Percentiles rank a stretch among this genome's conserved stretches.
These are phyloP conservation scores for Yponomeuta malinellus DNA, from an alignment of 2,888 invertebrate species.

Conservation along the genomic window DNA sequence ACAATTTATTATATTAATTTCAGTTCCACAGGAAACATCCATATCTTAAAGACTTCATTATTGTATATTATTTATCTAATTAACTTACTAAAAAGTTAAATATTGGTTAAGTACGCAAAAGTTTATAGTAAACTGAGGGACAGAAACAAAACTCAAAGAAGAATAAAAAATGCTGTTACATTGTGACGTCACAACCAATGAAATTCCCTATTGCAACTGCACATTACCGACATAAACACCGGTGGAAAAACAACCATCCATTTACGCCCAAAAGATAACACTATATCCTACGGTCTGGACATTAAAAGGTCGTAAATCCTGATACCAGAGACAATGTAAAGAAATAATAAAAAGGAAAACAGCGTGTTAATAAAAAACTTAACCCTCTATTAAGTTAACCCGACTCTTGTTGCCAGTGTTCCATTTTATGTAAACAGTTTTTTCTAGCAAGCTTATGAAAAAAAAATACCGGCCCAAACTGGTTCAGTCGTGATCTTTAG, in stretches of 20 bases:
- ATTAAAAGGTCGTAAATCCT: slow-evolving; percentile 21
- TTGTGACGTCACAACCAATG: no score
- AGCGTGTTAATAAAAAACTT: slow-evolving; percentile 29
- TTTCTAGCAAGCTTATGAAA: background rate
- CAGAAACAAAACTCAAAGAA: no score
- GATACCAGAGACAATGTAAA: slow-evolving; percentile 24
- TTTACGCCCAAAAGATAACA: background rate
- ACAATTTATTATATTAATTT: no score
- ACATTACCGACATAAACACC: background rate
- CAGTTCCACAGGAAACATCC: no score
- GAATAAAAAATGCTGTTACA: no score
- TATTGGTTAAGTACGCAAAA: no score
- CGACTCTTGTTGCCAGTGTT: slow-evolving; percentile 26
- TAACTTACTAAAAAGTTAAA: no score
- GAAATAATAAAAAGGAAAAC: background rate
- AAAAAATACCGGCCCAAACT: background rate
- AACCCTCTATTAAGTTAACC: slow-evolving; percentile 36
- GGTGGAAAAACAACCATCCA: background rate
- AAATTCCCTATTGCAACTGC: no score
- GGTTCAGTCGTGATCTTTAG: background rate
- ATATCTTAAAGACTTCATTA: no score
- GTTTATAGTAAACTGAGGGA: no score
- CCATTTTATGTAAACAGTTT: slow-evolving; percentile 9
- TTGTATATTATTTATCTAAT: no score
- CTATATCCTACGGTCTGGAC: background rate